Evolutionary conservation across 2,797 vertebrate species (phyloP).

Genomic region (Limosa lapponica): DNA sequence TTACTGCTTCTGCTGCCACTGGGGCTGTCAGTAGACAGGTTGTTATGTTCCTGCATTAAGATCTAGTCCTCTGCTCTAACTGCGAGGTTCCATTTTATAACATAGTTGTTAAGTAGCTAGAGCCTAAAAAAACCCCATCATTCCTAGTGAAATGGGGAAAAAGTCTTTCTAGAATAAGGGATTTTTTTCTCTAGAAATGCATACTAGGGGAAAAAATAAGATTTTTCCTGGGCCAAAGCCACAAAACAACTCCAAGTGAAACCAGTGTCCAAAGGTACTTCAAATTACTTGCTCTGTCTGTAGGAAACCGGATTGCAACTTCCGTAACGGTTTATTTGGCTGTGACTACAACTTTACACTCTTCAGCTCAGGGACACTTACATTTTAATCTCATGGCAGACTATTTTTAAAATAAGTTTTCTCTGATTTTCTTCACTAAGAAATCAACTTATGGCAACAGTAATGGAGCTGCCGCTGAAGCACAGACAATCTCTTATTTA

Average conservation of each 20-base stretch:
- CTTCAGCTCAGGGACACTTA: neutral
- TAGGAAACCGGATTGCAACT: neutral
- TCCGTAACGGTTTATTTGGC: neutral
- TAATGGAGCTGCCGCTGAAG: neutral
- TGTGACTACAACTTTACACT: neutral
- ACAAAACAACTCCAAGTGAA: neutral
- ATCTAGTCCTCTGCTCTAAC: neutral
- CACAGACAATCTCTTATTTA: neutral
- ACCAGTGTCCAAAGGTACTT: neutral
- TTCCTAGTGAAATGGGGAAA: neutral
- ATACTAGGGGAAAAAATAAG: neutral
- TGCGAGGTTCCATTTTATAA: neutral
- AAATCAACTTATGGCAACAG: neutral
- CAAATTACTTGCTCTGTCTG: neutral
- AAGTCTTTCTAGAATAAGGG: neutral
- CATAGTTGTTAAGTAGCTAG: neutral
- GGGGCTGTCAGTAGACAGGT: neutral
- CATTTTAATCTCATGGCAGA: neutral
- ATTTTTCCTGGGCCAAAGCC: neutral
- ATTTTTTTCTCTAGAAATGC: neutral
- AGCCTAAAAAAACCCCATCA: fast-evolving
- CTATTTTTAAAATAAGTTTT: neutral
- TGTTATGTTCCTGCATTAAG: neutral
- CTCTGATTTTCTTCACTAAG: neutral
- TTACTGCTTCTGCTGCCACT: neutral